These are phyloP conservation scores for Thelaira solivaga DNA, from an alignment of 2,888 invertebrate species.

Conservation along the genomic window DNA sequence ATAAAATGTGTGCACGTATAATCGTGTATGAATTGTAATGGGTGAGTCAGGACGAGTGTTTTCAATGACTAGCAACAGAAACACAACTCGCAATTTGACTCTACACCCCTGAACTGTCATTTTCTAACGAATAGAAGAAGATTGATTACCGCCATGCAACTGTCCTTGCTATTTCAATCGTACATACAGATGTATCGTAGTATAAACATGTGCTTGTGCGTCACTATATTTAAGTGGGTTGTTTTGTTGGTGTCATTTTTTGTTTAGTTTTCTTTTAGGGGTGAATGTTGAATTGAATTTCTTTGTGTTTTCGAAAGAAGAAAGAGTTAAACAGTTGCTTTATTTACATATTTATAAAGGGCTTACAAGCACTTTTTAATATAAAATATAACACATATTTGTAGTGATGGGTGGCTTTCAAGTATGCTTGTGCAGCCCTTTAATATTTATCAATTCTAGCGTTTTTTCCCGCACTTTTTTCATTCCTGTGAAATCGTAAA, in stretches of 20 bases:
- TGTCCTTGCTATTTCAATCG: constrained; percentile 68
- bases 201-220: constrained; percentile 40
- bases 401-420: too few species aligned
- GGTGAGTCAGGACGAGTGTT: neutral
- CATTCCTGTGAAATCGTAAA: too few species aligned
- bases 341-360: too few species aligned
- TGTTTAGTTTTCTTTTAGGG: constrained; percentile 42
- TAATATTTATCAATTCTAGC: too few species aligned
- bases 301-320: constrained; percentile 67
- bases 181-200: too few species aligned
- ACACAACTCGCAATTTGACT: constrained; percentile 75
- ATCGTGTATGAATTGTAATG: constrained; percentile 5
- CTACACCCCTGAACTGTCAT: constrained; percentile 77
- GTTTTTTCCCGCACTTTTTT: too few species aligned
- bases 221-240: constrained; percentile 12
- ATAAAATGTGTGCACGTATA: too few species aligned
- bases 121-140: constrained; percentile 76
- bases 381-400: too few species aligned
- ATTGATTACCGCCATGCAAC: constrained; percentile 78
- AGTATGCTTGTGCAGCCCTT: too few species aligned
- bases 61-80: constrained; percentile 14
- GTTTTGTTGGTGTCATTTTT: constrained; percentile 40
- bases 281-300: constrained; percentile 68
- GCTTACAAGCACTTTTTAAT: too few species aligned
- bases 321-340: constrained; percentile 70